Evolutionary conservation across 2,113 vertebrate species (phyloP).

Genomic region (Corythaixoides concolor): DNA sequence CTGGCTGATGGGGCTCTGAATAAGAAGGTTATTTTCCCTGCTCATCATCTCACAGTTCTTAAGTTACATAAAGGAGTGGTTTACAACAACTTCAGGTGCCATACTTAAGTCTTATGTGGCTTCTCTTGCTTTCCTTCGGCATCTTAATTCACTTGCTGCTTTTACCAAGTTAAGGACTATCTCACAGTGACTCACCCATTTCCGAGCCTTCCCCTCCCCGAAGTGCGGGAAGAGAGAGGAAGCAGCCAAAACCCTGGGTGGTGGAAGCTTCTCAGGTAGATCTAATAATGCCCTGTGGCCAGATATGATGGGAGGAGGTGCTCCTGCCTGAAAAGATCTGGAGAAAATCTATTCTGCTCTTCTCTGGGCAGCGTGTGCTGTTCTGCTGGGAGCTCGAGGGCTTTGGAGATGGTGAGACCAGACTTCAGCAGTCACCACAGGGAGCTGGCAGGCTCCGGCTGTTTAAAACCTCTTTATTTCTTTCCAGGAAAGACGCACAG

Average conservation of each 20-base stretch:
- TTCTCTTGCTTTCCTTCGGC: background rate
- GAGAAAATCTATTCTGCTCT: background rate
- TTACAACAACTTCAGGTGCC: background rate
- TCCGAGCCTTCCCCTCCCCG: background rate
- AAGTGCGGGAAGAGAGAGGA: background rate
- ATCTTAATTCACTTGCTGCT: background rate
- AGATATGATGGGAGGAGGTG: background rate
- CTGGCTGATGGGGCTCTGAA: background rate
- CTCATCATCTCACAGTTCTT: background rate
- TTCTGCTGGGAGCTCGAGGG: background rate
- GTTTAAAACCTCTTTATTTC: background rate
- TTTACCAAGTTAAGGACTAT: background rate
- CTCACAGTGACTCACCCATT: background rate
- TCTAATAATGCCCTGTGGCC: background rate
- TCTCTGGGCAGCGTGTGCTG: accelerated
- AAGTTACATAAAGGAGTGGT: background rate
- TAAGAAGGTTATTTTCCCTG: background rate
- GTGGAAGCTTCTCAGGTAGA: background rate
- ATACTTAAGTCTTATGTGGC: background rate
- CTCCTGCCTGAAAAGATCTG: background rate
- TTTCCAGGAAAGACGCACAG: constrained; percentile 2
- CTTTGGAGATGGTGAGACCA: background rate
- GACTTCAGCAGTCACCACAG: background rate
- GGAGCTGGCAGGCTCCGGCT: background rate
- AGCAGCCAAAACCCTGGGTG: background rate